Evolutionary conservation across 2,113 vertebrate species (phyloP).

Genomic region (Strix aluco): DNA sequence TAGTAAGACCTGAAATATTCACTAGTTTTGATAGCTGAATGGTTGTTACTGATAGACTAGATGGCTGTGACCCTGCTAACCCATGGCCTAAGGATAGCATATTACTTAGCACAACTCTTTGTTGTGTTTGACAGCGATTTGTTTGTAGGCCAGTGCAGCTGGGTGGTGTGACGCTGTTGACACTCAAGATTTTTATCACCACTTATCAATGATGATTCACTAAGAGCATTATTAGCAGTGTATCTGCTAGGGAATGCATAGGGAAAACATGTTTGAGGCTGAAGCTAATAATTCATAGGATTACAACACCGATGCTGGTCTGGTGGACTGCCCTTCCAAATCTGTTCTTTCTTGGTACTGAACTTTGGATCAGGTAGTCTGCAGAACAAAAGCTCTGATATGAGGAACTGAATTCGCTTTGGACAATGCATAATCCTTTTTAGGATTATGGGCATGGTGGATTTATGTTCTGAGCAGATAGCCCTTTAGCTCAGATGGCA

Average conservation of each 20-base stretch:
- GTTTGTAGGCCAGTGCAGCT: not conserved
- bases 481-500: not conserved
- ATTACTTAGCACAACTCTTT: not conserved
- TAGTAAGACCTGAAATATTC: not conserved
- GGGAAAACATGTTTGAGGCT: not conserved
- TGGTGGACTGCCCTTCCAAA: not conserved
- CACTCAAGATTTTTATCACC: not conserved
- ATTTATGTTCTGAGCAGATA: not conserved
- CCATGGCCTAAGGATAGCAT: rapidly evolving
- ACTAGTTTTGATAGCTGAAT: not conserved
- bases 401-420: not conserved
- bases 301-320: not conserved
- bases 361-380: not conserved
- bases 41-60: not conserved
- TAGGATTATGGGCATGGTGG: not conserved
- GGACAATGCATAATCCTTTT: not conserved
- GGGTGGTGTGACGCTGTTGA: not conserved
- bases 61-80: not conserved
- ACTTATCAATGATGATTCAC: not conserved
- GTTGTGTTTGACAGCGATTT: not conserved
- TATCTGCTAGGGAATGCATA: not conserved
- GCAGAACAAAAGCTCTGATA: not conserved
- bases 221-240: not conserved
- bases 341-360: not conserved
- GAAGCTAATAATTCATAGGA: not conserved